Evolutionary conservation across 2,888 invertebrate genomes (phyloP).

Genomic region (Luperina nickerlii): DNA sequence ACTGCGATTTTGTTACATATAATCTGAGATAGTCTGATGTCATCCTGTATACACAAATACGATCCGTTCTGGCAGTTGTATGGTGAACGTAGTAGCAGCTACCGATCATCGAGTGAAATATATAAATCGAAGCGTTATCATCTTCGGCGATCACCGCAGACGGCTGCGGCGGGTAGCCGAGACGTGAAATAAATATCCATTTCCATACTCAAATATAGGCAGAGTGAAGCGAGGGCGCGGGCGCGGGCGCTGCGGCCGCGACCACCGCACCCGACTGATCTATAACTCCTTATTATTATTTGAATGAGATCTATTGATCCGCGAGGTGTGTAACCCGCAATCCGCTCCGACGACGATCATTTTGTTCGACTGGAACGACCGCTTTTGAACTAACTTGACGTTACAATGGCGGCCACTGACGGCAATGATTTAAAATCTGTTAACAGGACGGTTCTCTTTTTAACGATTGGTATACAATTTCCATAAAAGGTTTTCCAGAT

Average conservation of each 20-base stretch:
- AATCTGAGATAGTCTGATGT: conserved; percentile 14
- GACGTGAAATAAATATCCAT: conserved; percentile 89
- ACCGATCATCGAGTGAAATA: conserved; percentile 89
- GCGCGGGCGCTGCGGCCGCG: conserved; percentile 71
- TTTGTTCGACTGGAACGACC: conserved; percentile 89
- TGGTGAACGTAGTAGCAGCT: conserved; percentile 83
- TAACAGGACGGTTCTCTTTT: conserved; percentile 90
- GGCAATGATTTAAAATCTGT: conserved; percentile 91
- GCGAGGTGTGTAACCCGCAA: conserved; percentile 88
- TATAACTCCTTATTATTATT: conserved; percentile 90
- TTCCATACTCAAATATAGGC: conserved; percentile 87
- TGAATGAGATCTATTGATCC: conserved; percentile 90
- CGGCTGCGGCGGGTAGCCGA: conserved; percentile 78
- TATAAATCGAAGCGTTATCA: conserved; percentile 89
- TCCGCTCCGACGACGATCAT: conserved; percentile 87
- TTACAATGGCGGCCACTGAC: conserved; percentile 88
- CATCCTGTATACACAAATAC: conserved; percentile 77
- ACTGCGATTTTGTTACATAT: neutral
- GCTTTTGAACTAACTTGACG: conserved; percentile 90
- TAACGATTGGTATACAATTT: conserved; percentile 90
- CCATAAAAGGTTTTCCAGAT: conserved; percentile 89
- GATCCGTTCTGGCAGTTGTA: conserved; percentile 81
- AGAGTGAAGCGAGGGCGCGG: conserved; percentile 76
- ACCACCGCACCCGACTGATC: conserved; percentile 81
- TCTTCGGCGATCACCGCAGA: conserved; percentile 87